Conservation (phyloP, 30 jellyfish, hydroid and myxozoan genomes). For the Sanderia malayensis region DNA sequence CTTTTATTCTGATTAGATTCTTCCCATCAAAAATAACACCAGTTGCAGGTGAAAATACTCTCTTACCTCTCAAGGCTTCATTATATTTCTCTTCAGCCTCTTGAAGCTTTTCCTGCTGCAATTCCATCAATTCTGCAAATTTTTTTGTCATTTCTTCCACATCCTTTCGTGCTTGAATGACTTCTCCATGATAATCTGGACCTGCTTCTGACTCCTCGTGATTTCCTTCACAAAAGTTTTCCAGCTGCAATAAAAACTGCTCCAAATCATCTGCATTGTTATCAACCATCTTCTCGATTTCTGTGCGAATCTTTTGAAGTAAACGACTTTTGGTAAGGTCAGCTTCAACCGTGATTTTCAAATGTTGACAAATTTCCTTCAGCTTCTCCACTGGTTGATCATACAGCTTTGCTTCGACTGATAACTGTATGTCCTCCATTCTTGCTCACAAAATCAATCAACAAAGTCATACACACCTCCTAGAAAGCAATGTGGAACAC, state of each 20-base stretch:
- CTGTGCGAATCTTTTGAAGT: not conserved
- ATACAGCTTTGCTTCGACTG: not conserved
- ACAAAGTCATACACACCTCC: not conserved
- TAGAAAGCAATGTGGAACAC: not conserved
- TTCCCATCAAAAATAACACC: not conserved
- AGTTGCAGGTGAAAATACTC: not conserved
- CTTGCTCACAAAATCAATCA: not conserved
- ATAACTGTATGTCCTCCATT: not conserved
- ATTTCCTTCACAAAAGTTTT: not conserved
- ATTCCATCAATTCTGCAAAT: conserved; percentile 9
- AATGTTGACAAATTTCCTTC: not conserved
- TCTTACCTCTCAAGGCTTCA: conserved; percentile 5
- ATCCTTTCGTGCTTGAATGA: conserved; percentile 5
- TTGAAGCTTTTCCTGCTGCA: conserved; percentile 3
- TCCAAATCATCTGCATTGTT: not conserved
- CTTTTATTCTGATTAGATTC: conserved; percentile 13
- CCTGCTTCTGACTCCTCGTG: conserved; percentile 10
- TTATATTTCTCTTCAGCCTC: conserved; percentile 10
- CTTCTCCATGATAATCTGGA: not conserved
- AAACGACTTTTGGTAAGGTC: not conserved
- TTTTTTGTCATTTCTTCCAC: conserved; percentile 6
- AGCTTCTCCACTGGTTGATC: not conserved
- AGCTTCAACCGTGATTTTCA: not conserved
- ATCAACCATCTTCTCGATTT: not conserved
- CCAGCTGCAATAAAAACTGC: conserved; percentile 5